Base-by-base conservation (phyloP, 2,888 invertebrate species). In the Desoria tigrina region DNA sequence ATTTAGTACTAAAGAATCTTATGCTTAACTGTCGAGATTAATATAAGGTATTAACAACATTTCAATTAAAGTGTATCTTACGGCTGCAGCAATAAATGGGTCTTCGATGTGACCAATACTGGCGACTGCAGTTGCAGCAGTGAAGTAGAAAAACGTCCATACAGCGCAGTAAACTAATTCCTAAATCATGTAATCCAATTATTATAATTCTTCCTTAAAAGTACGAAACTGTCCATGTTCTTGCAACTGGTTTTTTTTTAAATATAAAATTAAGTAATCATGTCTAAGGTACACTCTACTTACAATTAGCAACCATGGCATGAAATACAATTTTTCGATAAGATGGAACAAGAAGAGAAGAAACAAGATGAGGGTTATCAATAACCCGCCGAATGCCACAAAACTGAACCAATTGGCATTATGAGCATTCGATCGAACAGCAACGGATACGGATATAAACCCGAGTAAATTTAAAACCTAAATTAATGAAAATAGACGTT, bases 241-340 rank as follows among this genome's bases (percentile, higher is more conserved):
- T n/a, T 11, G 16, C 39, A 39, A 39, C 16, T 16, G 16, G 39
- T 39, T 16, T 11, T 11, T 16, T 39, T 39, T 39, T 39, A 39
- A 39, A 9, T 16, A n/a, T 49, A 11, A 11, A 49, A 18, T n/a
- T 21, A 7, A 11, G 14, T 16, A 16, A 49, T 7, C 11, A n/a
- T 49, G 49, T 49, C 49, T 16, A 45, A 45, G 45, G 23, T 9
- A 14, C 6, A 51, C 21, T 26, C 39, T 51, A 78, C 83, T 81
- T 79, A 86, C 93, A 71, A 90, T 85, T 81, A 87, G 88, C 66
- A 93, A 81, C 93, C 94, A 94, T 1, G 93, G 93, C 76, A 94
- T 88, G 81, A 86, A 88, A 79, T 87, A 88, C 79, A 90, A 86
- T 80, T 89, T 90, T 81, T 94, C 94, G 69, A 94, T 84, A 27